Evolutionary conservation across 92 coral and sea anemone genomes (phyloP).

Genomic region (Plumapathes pennacea): DNA sequence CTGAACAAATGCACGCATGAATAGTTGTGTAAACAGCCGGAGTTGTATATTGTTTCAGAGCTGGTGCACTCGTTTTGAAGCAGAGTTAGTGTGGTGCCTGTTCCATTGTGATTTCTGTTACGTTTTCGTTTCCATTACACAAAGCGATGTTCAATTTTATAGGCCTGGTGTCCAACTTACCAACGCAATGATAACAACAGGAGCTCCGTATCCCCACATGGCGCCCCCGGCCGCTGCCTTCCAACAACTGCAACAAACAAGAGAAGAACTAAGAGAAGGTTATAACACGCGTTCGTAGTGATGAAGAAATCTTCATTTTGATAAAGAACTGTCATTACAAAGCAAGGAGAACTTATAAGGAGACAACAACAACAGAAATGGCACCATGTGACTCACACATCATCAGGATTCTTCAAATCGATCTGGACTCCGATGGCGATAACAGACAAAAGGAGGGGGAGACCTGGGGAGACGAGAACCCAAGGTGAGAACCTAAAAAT

Average conservation of each 20-base stretch:
- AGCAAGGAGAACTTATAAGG: background rate
- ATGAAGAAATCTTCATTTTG: too few species aligned
- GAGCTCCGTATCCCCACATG: constrained; percentile 96
- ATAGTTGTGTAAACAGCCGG: too few species aligned
- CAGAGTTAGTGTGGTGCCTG: too few species aligned
- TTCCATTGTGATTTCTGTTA: too few species aligned
- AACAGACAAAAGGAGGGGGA: constrained; percentile 61
- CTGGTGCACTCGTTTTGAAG: too few species aligned
- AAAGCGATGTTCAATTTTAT: too few species aligned
- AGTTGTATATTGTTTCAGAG: too few species aligned
- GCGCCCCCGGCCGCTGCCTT: constrained; percentile 79
- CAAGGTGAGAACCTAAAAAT: background rate
- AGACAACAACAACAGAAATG: background rate
- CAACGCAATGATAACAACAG: constrained; percentile 70
- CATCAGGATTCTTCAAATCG: constrained; percentile 50
- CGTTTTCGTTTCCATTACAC: too few species aligned
- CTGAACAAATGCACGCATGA: too few species aligned
- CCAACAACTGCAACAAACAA: constrained; percentile 77
- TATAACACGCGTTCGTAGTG: too few species aligned
- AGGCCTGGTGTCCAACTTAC: constrained; percentile 51
- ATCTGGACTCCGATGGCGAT: constrained; percentile 84
- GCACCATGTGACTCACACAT: constrained; percentile 51
- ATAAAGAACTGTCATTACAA: too few species aligned
- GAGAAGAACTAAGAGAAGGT: background rate
- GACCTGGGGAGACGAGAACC: constrained; percentile 26